Evolutionary conservation across 2,113 vertebrate genomes (phyloP).

Genomic region (Hemiprocne comata): DNA sequence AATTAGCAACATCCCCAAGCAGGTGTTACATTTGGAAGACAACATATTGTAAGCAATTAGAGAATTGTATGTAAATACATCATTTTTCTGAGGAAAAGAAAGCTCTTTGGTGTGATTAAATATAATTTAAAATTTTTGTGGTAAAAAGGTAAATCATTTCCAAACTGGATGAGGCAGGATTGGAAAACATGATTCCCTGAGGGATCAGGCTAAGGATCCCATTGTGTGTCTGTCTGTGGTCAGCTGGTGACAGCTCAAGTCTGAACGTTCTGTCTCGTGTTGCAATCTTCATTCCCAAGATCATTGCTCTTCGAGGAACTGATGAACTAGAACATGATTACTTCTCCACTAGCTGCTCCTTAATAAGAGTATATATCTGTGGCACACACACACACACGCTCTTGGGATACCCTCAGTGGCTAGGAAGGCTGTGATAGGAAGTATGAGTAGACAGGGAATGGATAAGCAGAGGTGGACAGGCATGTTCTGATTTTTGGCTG

Average conservation of each 20-base stretch:
- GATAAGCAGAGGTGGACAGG: neutral
- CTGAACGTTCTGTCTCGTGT: neutral
- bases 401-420: neutral
- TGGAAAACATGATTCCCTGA: neutral
- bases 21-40: conserved; percentile 66
- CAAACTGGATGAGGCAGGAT: neutral
- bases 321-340: neutral
- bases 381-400: neutral
- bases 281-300: accelerated
- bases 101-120: conserved; percentile 65
- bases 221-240: neutral
- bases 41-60: conserved; percentile 69
- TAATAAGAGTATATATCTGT: neutral
- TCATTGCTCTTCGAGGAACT: neutral
- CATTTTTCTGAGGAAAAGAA: conserved; percentile 67
- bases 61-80: conserved; percentile 73
- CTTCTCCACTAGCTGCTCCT: neutral
- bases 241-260: neutral
- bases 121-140: conserved; percentile 16
- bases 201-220: neutral
- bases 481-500: neutral
- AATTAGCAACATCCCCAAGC: conserved; percentile 55
- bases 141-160: conserved; percentile 11
- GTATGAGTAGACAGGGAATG: neutral
- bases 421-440: accelerated